phyloP scores from a whole-genome alignment of 1,140 invertebrate species.

The Drosophila azteca region DNA sequence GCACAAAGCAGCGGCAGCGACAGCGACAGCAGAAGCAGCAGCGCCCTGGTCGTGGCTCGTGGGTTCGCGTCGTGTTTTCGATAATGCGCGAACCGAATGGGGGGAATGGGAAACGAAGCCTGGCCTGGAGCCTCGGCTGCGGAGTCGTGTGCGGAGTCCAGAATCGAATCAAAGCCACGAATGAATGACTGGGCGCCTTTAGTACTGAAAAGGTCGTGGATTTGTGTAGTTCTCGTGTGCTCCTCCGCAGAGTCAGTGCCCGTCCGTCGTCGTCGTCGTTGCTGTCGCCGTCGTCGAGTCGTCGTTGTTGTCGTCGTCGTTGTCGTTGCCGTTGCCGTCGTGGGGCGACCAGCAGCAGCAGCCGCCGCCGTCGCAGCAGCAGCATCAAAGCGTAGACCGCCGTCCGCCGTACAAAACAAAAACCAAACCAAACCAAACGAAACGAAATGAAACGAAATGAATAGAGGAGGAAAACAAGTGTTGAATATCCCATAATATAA shows the following conservation, averaged over 20 bases:
- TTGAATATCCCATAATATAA: not conserved
- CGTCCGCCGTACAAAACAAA: not conserved
- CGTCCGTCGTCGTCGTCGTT: slow-evolving; percentile 36
- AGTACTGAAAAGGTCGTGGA: slow-evolving; percentile 83
- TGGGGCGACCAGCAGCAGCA: slow-evolving; percentile 5
- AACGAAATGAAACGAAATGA: not conserved
- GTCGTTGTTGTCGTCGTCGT: slow-evolving; percentile 27
- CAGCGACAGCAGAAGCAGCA: slow-evolving; percentile 3
- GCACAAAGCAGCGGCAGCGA: not conserved
- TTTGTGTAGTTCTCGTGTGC: slow-evolving; percentile 78
- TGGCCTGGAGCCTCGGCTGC: too few species aligned
- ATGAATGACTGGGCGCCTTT: slow-evolving; percentile 77
- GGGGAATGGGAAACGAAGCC: too few species aligned
- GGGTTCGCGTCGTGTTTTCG: slow-evolving; percentile 46
- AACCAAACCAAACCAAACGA: not conserved
- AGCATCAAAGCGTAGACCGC: slow-evolving; percentile 6
- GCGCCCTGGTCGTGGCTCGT: not conserved
- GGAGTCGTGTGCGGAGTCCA: not conserved
- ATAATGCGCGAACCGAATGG: slow-evolving; percentile 45
- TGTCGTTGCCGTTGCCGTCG: slow-evolving; percentile 18
- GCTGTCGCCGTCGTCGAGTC: slow-evolving; percentile 20
- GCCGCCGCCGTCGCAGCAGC: slow-evolving; percentile 30
- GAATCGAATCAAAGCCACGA: slow-evolving; percentile 52
- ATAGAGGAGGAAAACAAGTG: slow-evolving; percentile 1
- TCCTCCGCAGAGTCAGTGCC: slow-evolving; percentile 5